A percentile compares a stretch with the other conserved stretches of the same genome.
Conservation (phyloP, 2,113 vertebrate genomes). For the Dissostichus mawsoni region DNA sequence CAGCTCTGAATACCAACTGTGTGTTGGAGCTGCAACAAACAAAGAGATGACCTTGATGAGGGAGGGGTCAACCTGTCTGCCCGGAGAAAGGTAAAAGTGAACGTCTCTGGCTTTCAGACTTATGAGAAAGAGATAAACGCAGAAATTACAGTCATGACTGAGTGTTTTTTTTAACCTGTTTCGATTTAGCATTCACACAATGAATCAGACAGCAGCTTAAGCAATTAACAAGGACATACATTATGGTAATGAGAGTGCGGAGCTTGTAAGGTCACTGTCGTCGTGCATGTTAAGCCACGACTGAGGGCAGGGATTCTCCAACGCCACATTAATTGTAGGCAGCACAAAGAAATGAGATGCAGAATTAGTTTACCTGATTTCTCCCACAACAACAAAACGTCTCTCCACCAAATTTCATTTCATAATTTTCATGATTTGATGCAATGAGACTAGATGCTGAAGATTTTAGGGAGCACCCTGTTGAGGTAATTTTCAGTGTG, state of each 20-base stretch:
- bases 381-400: conserved; percentile 17
- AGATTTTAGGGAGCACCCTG: not conserved
- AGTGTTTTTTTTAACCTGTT: conserved; percentile 64
- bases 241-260: conserved; percentile 84
- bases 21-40: conserved; percentile 50
- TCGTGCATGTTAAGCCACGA: conserved; percentile 86
- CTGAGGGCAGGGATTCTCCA: conserved; percentile 78
- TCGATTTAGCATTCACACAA: conserved; percentile 81
- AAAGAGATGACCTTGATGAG: conserved; percentile 58
- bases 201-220: conserved; percentile 83
- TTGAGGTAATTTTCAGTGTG: no score
- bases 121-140: conserved; percentile 56
- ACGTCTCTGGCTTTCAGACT: conserved; percentile 20
- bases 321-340: conserved; percentile 79
- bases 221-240: conserved; percentile 87
- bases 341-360: conserved; percentile 68
- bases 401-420: not conserved
- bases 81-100: conserved; percentile 1
- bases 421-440: conserved; percentile 1
- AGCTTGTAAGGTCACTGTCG: conserved; percentile 88
- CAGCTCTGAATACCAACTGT: conserved; percentile 65
- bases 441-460: not conserved
- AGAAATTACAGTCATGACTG: conserved; percentile 64
- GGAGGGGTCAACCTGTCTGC: conserved; percentile 36
- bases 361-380: conserved; percentile 75